Conservation (phyloP, 2,888 invertebrate genomes). For the Andrena camellia region DNA sequence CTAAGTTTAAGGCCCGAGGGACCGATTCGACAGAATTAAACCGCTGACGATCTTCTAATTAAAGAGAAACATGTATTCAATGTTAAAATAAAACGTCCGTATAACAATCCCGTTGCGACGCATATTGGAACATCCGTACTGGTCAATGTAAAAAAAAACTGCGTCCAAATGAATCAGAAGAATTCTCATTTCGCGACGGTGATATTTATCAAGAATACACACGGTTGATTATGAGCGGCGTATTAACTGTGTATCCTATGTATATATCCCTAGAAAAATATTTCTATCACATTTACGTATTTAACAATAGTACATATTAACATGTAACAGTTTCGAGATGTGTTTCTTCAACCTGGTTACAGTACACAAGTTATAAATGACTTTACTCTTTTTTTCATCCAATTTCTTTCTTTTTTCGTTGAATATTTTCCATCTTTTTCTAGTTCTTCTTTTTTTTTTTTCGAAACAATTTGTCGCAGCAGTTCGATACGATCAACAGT, state of each 20-base stretch:
- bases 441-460: constrained; percentile 1
- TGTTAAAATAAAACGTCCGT: constrained; percentile 37
- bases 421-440: constrained; percentile 18
- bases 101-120: constrained; percentile 44
- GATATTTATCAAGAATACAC: constrained; percentile 36
- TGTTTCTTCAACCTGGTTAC: constrained; percentile 59
- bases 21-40: constrained; percentile 17
- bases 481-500: not conserved
- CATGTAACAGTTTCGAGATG: constrained; percentile 71
- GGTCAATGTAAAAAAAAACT: constrained; percentile 29
- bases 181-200: constrained; percentile 29
- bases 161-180: constrained; percentile 48
- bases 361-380: constrained; percentile 66
- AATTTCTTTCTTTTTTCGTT: constrained; percentile 44
- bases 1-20: constrained; percentile 8
- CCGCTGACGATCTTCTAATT: constrained; percentile 20
- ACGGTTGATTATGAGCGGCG: constrained; percentile 44
- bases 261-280: constrained; percentile 67
- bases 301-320: constrained; percentile 64
- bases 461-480: constrained; percentile 10
- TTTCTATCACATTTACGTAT: constrained; percentile 60
- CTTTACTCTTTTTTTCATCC: constrained; percentile 35
- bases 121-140: constrained; percentile 35
- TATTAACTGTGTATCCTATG: constrained; percentile 36
- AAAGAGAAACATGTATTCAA: constrained; percentile 32